Percentiles rank a stretch among this genome's conserved stretches.
Conservation (phyloP, 2,113 vertebrate species). For the Caranx ignobilis region DNA sequence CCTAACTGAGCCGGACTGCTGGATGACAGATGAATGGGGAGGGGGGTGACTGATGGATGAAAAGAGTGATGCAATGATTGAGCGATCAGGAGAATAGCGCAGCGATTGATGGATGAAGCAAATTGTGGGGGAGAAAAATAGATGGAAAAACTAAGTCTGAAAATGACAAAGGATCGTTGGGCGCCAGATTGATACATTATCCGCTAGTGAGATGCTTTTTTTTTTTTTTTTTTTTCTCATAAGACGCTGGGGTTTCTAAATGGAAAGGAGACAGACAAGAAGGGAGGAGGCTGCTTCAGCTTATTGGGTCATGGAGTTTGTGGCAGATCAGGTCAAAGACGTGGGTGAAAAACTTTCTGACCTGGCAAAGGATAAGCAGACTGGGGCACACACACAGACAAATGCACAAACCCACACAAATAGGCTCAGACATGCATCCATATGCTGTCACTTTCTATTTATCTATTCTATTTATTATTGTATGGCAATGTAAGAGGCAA, state of each 20-base stretch:
- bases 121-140: conserved; percentile 36
- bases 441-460: conserved; percentile 74
- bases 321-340: conserved; percentile 73
- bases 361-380: conserved; percentile 47
- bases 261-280: conserved; percentile 53
- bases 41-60: conserved; percentile 61
- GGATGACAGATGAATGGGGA: conserved; percentile 45
- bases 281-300: conserved; percentile 64
- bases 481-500: conserved; percentile 66
- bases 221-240: conserved; percentile 7
- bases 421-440: conserved; percentile 41
- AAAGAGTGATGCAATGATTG: conserved; percentile 61
- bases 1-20: conserved; percentile 10
- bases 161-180: conserved; percentile 65
- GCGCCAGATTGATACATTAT: conserved; percentile 66
- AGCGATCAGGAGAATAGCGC: conserved; percentile 53
- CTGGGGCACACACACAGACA: conserved; percentile 18
- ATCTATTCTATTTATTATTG: conserved; percentile 76
- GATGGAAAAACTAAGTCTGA: conserved; percentile 53
- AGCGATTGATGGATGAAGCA: conserved; percentile 58
- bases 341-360: conserved; percentile 65
- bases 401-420: conserved; percentile 44
- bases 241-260: conserved; percentile 34
- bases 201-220: not conserved
- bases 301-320: conserved; percentile 76